phyloP scores from a whole-genome alignment of 2,113 vertebrate species.

The Oxygymnocypris stewartii region DNA sequence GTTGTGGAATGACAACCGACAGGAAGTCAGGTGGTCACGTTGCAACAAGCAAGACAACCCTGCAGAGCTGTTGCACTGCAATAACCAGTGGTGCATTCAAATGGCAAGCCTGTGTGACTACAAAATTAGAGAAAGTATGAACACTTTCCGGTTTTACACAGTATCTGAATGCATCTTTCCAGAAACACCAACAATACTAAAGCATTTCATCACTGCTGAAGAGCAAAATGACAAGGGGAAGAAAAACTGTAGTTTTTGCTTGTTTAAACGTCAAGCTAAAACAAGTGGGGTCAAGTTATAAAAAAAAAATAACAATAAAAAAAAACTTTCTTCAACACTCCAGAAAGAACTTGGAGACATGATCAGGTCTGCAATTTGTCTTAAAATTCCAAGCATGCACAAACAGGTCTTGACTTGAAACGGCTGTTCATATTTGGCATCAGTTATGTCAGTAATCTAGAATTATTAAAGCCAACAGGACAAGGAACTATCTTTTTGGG shows the following conservation, averaged over 20 bases:
- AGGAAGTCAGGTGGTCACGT: slow-evolving; percentile 52
- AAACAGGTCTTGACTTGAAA: slow-evolving; percentile 33
- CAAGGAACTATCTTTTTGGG: background rate
- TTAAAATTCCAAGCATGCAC: slow-evolving; percentile 30
- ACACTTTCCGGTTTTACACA: background rate
- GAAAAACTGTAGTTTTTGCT: background rate
- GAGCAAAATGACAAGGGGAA: background rate
- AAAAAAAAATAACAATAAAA: background rate
- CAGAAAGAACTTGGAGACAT: background rate
- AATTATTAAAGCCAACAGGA: slow-evolving; percentile 11
- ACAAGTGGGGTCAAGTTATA: background rate
- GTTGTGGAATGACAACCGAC: slow-evolving; percentile 59
- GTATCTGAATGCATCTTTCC: background rate
- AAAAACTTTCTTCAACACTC: background rate
- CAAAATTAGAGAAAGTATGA: background rate
- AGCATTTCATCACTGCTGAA: background rate
- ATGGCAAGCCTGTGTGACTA: background rate
- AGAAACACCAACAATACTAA: background rate
- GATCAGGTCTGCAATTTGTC: slow-evolving; percentile 20
- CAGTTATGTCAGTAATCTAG: slow-evolving; percentile 18
- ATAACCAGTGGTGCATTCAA: background rate
- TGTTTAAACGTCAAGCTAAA: background rate
- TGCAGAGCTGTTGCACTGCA: slow-evolving; percentile 20
- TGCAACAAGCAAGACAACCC: slow-evolving; percentile 52
- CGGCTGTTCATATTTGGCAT: slow-evolving; percentile 17